Base-by-base conservation (phyloP, 1,140 invertebrate genomes). In the Drosophila albomicans region DNA sequence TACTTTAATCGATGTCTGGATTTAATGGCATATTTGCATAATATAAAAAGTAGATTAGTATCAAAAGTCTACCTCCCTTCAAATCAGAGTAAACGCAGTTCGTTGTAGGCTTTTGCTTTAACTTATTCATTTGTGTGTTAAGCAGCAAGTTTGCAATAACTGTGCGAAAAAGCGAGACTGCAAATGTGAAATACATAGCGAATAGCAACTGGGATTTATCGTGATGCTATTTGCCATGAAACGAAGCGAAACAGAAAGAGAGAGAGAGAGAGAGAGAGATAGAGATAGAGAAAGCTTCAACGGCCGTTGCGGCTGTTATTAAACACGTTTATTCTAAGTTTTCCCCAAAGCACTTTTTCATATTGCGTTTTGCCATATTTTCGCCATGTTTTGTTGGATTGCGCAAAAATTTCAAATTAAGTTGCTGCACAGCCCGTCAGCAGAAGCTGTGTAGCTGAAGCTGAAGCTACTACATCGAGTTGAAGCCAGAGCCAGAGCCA, bases 381-480 rank as follows among this genome's bases (percentile, higher is more conserved):
- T 84, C 72, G 75, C 82, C 81, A 85, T 85, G 78, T 81, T 86
- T 86, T 85, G 85, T 90, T 89, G 85, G 81, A 89, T 89, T 89
- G 85, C 86, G 85, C 75, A 89, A 89, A 89, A 89, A 89, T 89
- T 89, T 89, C 85, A 89, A 90, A 89, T 89, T 89, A 89, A 89
- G 86, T 89, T 89, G 85, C 85, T 81, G 75, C 74, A 69, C 71
- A 74, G 57, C 48, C 43, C 38, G 63, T 38, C 70, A 69, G 52
- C 41, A 35, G 13, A 13, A 11, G 46, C 61, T 6, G n/a, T 6
- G n/a, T 16, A 41, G 8, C 32, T 15, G 6, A 5, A 59, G 25
- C 46, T 5, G 16, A 65, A 13, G 51, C 20, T 11, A 41, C 32
- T 7, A 32, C 30, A 25, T 25, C 20, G 20, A 35, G 51, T n/a